Conservation (phyloP, 2,888 invertebrate species). For the Ochropacha duplaris region DNA sequence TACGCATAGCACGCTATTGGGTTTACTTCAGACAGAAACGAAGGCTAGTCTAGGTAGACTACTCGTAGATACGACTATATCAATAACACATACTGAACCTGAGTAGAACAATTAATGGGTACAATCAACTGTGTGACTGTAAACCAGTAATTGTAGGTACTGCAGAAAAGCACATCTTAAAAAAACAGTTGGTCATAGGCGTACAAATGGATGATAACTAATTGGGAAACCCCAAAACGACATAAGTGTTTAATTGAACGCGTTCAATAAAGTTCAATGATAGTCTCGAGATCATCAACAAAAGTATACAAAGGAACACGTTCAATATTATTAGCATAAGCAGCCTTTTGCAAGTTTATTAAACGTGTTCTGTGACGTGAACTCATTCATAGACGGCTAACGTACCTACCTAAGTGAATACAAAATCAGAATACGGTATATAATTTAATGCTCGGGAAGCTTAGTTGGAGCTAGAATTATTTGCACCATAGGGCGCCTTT, state of each 20-base stretch:
- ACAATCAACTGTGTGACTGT: background rate
- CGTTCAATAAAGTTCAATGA: too few species aligned
- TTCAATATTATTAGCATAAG: too few species aligned
- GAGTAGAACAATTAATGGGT: background rate
- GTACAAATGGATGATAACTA: background rate
- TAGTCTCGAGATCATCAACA: too few species aligned
- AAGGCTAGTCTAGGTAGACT: background rate
- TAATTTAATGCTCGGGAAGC: slow-evolving; percentile 23
- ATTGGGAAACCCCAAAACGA: background rate
- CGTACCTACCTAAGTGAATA: too few species aligned
- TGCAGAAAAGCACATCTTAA: too few species aligned
- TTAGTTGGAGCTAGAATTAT: slow-evolving; percentile 13
- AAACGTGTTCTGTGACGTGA: background rate
- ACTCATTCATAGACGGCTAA: background rate
- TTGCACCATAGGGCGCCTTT: slow-evolving; percentile 31
- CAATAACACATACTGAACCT: background rate
- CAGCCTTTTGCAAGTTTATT: background rate
- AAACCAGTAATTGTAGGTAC: background rate
- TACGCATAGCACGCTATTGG: slow-evolving; percentile 30
- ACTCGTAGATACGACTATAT: background rate
- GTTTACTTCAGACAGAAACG: background rate
- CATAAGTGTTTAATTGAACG: background rate
- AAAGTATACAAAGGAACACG: too few species aligned
- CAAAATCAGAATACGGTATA: too few species aligned
- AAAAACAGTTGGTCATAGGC: background rate